Base-by-base conservation (phyloP, 2,113 vertebrate species). In the Amia ocellicauda region DNA sequence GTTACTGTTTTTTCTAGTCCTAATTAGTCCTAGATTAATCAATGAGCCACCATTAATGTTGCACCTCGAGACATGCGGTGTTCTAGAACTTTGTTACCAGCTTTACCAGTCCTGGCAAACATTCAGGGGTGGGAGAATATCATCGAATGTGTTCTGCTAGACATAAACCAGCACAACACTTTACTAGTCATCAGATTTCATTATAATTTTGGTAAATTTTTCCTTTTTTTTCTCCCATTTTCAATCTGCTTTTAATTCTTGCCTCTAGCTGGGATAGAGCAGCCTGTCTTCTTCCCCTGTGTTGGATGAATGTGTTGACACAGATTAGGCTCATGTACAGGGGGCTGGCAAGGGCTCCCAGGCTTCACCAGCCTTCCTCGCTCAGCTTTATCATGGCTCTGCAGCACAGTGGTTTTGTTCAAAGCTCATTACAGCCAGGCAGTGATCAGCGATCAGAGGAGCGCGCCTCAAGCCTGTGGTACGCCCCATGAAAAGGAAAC, bases 141-240 rank as follows among this genome's bases (percentile, higher is more conserved):
- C n/a, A n/a, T n/a, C n/a, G n/a, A n/a, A n/a, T n/a, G n/a, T n/a
- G n/a, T n/a, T n/a, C n/a, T n/a, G n/a, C n/a, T n/a, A 0, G n/a
- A n/a, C n/a, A n/a, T n/a, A n/a, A n/a, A n/a, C n/a, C n/a, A n/a
- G n/a, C n/a, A n/a, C n/a, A n/a, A n/a, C n/a, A n/a, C n/a, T n/a
- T n/a, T n/a, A n/a, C n/a, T n/a, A n/a, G n/a, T 36, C 5, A 36
- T 36, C 31, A 36, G 31, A 36, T 1, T 36, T 36, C 5, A 36
- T 17, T 16, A 16, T 47, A 13, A 16, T 19, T 13, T 47, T 47
- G 45, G n/a, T 47, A 16, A 47, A 19, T 47, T 47, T n/a, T 47
- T 76, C 31, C 31, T 36, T 11, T 11, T 36, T 36, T 36, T n/a
- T n/a, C n/a, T n/a, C n/a, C 5, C 31, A 64, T 80, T 80, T 79